Evolutionary conservation across 2,888 invertebrate genomes (phyloP).

Genomic region (Taphrorychus bicolor): DNA sequence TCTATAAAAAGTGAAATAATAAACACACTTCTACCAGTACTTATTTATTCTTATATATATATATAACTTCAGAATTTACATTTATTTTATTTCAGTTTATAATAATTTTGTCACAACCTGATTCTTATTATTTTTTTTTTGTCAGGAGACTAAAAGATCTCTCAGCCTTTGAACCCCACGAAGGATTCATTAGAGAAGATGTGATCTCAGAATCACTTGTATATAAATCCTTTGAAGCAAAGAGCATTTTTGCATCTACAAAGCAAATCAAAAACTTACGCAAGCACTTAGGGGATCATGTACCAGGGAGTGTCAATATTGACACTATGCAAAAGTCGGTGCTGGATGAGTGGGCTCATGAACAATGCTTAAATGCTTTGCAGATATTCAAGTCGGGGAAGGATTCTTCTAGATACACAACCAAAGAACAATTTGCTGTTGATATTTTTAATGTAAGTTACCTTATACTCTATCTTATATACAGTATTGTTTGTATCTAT

Average conservation of each 20-base stretch:
- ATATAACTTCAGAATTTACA: too few species aligned
- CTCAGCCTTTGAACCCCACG: constrained; percentile 34
- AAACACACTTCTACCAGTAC: too few species aligned
- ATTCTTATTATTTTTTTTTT: not conserved
- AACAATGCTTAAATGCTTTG: constrained; percentile 44
- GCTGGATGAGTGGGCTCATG: constrained; percentile 41
- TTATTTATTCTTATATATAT: too few species aligned
- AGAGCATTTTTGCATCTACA: not conserved
- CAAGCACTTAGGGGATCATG: not conserved
- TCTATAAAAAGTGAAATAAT: too few species aligned
- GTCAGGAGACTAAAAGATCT: constrained; percentile 14
- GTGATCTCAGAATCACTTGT: constrained; percentile 37
- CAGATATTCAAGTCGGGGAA: constrained; percentile 45
- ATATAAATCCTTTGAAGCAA: constrained; percentile 40
- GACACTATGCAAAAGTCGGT: constrained; percentile 16
- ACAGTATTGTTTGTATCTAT: not conserved
- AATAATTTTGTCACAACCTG: not conserved
- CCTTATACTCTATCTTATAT: not conserved
- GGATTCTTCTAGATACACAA: constrained; percentile 28
- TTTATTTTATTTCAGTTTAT: too few species aligned
- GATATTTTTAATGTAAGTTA: constrained; percentile 43
- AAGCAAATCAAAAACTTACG: not conserved
- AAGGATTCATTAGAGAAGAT: constrained; percentile 40
- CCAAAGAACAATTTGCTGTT: constrained; percentile 38
- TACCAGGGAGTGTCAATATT: not conserved